A percentile compares a stretch with the other conserved stretches of the same genome.
These are phyloP conservation scores for Lepus timidus DNA, from an alignment of 2,113 vertebrate genomes.

Conservation along the genomic window DNA sequence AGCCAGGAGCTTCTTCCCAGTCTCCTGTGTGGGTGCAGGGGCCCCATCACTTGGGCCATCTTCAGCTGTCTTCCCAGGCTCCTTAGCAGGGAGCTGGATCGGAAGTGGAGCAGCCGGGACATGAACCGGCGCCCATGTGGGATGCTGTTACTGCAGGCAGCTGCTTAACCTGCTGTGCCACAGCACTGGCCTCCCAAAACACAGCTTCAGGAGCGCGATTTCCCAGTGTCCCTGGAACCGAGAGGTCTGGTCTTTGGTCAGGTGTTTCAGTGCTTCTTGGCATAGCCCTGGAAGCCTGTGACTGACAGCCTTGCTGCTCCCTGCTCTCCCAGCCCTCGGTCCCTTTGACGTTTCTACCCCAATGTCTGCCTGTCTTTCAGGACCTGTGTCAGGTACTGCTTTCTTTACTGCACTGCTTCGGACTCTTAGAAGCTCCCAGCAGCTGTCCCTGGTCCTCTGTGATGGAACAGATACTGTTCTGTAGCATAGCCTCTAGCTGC, in stretches of 20 bases:
- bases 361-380: neutral
- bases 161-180: no score
- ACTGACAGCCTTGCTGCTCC: neutral
- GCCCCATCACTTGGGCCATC: no score
- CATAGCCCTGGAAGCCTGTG: no score
- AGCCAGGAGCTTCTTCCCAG: no score
- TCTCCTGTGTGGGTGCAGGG: no score
- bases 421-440: neutral
- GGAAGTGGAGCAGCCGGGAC: no score
- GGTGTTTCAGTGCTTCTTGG: neutral
- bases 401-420: neutral
- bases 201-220: neutral
- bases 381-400: neutral
- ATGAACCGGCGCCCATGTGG: no score
- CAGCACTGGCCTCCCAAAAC: neutral
- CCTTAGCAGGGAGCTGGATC: no score
- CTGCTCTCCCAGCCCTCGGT: neutral
- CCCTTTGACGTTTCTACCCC: neutral
- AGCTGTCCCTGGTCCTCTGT: neutral
- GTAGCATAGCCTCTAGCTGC: neutral
- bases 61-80: no score
- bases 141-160: no score
- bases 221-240: neutral
- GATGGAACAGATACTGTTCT: neutral
- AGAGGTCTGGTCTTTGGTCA: conserved; percentile 2